Evolutionary conservation across 30 jellyfish, hydroid and myxozoan genomes (phyloP), one percentile per base, ranked within the genome.

Genomic region (Hydractinia symbiolongicarpus): DNA sequence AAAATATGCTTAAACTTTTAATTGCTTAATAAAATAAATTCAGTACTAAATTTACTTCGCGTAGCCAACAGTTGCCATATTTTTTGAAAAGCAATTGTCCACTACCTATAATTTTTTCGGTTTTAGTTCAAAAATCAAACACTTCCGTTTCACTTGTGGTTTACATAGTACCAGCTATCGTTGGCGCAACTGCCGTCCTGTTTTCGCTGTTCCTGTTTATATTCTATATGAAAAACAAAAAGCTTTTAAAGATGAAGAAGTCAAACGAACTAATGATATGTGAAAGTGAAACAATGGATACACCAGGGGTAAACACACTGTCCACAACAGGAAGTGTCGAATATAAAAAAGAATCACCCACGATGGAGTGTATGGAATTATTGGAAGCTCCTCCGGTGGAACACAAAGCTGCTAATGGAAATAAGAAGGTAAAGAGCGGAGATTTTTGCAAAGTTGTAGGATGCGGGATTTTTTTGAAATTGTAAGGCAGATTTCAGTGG

Each of bases 151-250:
- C 91, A 8, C 85, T 83, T 53, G 89, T 82, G 14, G 84, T 76
- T 66, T 89, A 89, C 82, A 80, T 89, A 19, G 82, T 89, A 17
- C 97, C 97, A 10, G 85, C 81, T 17, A 88, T 90, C 14, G 74
- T 85, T 11, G 97, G 91, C 4, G 64, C 81, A 51, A 62, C 95
- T 9, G 97, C 85, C 17, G 79, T 89, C 10, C 87, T 85, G 8
- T 74, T 89, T 30, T 84, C 84, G 61, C 74, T 84, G 58, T 55
- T 89, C 72, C 73, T 85, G 6, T 55, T 84, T 66, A 77, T 82
- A 73, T 84, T 89, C 7, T 89, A 85, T 79, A 67, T 83, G 82
- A 80, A 84, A 19, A 86, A 89, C 21, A 76, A 86, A 50, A 79
- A 85, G 82, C 49, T 77, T n/a, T 60, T 77, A n/a, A 50, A 61